Evolutionary conservation across 2,113 vertebrate genomes (phyloP).

Genomic region (Pyrgilauda ruficollis): DNA sequence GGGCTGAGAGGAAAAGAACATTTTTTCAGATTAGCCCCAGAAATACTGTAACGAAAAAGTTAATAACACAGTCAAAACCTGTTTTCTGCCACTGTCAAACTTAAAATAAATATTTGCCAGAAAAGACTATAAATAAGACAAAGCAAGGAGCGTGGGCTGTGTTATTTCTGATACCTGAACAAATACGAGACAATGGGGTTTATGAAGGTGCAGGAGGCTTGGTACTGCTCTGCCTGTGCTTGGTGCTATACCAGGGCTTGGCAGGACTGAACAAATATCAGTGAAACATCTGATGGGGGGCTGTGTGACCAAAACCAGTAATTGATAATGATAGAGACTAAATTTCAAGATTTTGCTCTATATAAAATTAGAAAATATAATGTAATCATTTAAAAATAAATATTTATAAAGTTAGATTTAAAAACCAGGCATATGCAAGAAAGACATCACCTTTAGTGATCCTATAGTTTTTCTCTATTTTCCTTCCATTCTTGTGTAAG

Average conservation of each 20-base stretch:
- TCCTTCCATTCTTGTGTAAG: background rate
- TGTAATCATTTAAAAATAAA: background rate
- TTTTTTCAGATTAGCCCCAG: background rate
- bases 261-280: background rate
- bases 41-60: background rate
- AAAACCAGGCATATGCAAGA: background rate
- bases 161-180: background rate
- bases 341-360: background rate
- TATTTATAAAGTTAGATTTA: background rate
- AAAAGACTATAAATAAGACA: background rate
- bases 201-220: background rate
- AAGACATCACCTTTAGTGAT: background rate
- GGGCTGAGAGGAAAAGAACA: background rate
- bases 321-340: background rate
- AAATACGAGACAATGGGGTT: background rate
- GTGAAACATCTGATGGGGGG: background rate
- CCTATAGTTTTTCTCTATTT: background rate
- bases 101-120: background rate
- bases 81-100: background rate
- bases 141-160: background rate
- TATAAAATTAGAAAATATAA: background rate
- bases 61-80: background rate
- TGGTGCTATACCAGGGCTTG: background rate
- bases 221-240: background rate
- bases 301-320: background rate